Evolutionary conservation across 2,113 vertebrate species (phyloP), one percentile per base, ranked within the genome.

Genomic region (Furnarius figulus): DNA sequence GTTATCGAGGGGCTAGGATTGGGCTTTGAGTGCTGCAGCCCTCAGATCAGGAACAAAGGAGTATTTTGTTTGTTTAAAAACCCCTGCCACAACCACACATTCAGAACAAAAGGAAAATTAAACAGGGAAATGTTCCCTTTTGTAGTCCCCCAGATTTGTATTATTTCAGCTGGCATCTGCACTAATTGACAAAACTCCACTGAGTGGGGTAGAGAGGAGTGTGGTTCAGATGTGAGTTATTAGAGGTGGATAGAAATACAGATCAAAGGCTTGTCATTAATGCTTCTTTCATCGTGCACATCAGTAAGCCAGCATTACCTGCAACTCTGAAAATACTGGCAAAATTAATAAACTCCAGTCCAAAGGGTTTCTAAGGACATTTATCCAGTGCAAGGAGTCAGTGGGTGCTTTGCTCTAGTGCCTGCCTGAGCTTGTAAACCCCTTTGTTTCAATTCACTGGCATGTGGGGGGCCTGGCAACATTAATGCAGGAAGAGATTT

Each of bases 61-160:
- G 15, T 4, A 6, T 40, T 71, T 87, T 59, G 7, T 37, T 67
- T 71, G 9, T 49, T 74, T 91, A 8, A 16, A 20, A 76, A 74
- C 39, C 12, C 5, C 17, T n/a, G 9, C 6, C 2, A 1, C 35
- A 55, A 10, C 2, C 0, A 24, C 39, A 12, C 0, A 0, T 16
- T 68, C 20, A 61, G 62, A 80, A 20, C 27, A 37, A 72, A 68
- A n/a, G 20, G 10, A 28, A 39, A 25, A 80, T 70, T 7, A 62
- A 53, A 62, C 0, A 44, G 20, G 47, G 33, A 67, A 59, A 24
- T 47, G 19, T 28, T 87, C 23, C 42, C 17, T 66, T 55, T 33
- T 63, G n/a, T 68, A 53, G 20, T 2, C 11, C 7, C 8, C 24
- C 8, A 9, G 30, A 50, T 49, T 31, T 59, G 22, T 50, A 5